These are phyloP conservation scores for Intellagama lesueurii DNA, from an alignment of 2,797 vertebrate species.

Conservation along the genomic window DNA sequence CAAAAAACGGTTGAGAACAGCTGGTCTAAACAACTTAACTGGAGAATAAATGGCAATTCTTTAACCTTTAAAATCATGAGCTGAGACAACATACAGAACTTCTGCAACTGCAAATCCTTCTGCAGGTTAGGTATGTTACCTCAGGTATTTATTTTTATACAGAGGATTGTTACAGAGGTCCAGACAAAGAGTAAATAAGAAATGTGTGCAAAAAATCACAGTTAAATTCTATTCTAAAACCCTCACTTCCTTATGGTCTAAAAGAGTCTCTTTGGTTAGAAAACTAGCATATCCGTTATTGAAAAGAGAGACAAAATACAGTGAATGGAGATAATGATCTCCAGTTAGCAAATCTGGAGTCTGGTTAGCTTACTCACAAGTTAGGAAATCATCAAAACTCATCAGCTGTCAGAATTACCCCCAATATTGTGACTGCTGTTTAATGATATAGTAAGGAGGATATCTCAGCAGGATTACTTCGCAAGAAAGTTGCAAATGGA, in stretches of 20 bases:
- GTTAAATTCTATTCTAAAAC: not conserved
- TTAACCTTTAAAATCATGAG: not conserved
- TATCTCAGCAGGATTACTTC: not conserved
- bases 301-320: not conserved
- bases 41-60: not conserved
- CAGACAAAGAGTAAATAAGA: not conserved
- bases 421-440: not conserved
- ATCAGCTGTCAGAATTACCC: not conserved
- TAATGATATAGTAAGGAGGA: not conserved
- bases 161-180: not conserved
- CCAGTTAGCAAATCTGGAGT: not conserved
- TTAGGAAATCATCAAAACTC: too few species aligned
- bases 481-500: constrained; percentile 17
- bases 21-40: not conserved
- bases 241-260: not conserved
- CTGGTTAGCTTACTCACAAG: not conserved
- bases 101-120: not conserved
- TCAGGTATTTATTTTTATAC: not conserved
- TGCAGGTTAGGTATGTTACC: not conserved
- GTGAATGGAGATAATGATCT: not conserved
- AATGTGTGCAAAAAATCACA: not conserved
- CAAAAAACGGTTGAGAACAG: too few species aligned
- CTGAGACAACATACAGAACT: not conserved
- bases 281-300: not conserved
- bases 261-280: not conserved